Evolutionary conservation across 2,888 invertebrate species (phyloP).

Genomic region (Gandaritis pyraliata): DNA sequence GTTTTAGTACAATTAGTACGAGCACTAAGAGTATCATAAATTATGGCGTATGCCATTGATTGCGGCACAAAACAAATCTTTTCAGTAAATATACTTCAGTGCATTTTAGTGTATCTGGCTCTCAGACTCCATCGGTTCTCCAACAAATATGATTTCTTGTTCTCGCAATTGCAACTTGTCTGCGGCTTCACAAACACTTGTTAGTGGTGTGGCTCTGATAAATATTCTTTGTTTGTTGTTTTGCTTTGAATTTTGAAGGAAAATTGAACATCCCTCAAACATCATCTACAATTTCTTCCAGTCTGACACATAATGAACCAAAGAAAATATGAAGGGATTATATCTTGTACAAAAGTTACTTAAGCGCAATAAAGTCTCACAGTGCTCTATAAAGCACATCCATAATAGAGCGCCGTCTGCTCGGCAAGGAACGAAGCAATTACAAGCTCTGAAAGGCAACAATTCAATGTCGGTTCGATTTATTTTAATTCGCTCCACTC

Average conservation of each 20-base stretch:
- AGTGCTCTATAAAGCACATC: slow-evolving; percentile 28
- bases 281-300: too few relatives aligned
- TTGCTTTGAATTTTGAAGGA: neutral
- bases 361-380: neutral
- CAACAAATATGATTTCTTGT: slow-evolving; percentile 28
- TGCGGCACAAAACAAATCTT: too few relatives aligned
- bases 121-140: slow-evolving; percentile 16
- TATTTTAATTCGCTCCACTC: slow-evolving; percentile 59
- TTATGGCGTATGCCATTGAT: too few relatives aligned
- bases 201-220: slow-evolving; percentile 7
- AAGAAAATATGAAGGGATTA: too few relatives aligned
- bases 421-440: slow-evolving; percentile 41
- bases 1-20: too few relatives aligned
- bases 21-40: too few relatives aligned
- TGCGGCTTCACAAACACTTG: slow-evolving; percentile 16
- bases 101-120: slow-evolving; percentile 1
- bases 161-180: slow-evolving; percentile 18
- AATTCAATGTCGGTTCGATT: slow-evolving; percentile 60
- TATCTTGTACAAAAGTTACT: neutral
- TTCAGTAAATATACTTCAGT: too few relatives aligned
- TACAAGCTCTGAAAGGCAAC: slow-evolving; percentile 50
- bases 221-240: slow-evolving; percentile 10
- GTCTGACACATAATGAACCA: too few relatives aligned
- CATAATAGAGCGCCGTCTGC: slow-evolving; percentile 34
- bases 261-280: neutral